Percentiles rank a stretch among this genome's conserved stretches.
Conservation (phyloP, 2,797 vertebrate species). For the Gobio occitaniae region DNA sequence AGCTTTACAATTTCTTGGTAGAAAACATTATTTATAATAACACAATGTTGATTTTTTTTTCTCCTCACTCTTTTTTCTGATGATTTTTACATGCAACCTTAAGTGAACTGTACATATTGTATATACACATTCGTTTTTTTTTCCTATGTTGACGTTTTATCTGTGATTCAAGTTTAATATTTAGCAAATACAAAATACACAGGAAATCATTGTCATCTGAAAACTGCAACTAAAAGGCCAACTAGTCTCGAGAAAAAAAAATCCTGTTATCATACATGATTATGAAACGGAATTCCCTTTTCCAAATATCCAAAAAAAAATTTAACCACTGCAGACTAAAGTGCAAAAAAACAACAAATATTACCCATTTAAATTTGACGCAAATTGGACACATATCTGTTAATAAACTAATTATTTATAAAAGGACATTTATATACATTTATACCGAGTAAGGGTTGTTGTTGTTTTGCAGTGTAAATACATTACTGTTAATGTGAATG, state of each 20-base stretch:
- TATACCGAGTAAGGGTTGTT: neutral
- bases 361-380: neutral
- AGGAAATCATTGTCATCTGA: neutral
- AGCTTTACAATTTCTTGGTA: conserved; percentile 42
- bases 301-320: too few relatives aligned
- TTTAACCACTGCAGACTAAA: neutral
- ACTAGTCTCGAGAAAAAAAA: neutral
- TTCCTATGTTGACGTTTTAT: neutral
- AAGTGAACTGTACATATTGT: conserved; percentile 26
- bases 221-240: neutral
- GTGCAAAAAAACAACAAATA: neutral
- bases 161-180: neutral
- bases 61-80: neutral
- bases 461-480: neutral
- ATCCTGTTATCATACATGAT: too few relatives aligned
- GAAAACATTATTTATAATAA: conserved; percentile 53
- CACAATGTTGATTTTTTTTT: neutral
- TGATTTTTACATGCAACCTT: neutral
- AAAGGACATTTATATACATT: neutral
- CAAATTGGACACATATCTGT: neutral
- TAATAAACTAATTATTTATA: neutral
- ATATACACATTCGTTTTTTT: neutral
- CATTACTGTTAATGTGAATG: neutral
- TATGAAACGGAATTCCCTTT: too few relatives aligned
- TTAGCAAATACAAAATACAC: conserved; percentile 1